phyloP scores from a whole-genome alignment of 2,888 invertebrate species.

The Smittia sp. region DNA sequence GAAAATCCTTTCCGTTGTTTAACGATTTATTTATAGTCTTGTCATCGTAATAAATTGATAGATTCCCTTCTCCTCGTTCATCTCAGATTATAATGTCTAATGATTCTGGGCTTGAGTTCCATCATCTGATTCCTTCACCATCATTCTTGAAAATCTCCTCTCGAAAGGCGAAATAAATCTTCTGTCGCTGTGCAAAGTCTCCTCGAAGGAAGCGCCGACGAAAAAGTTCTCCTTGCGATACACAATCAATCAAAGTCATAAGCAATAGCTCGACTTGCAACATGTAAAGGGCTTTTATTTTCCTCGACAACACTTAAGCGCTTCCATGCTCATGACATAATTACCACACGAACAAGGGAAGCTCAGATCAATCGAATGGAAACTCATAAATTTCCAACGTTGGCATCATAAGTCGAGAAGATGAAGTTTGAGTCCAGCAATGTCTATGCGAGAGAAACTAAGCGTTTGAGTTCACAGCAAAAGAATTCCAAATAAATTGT shows the following conservation, averaged over 20 bases:
- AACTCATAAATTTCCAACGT: constrained; percentile 2
- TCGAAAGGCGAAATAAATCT: constrained; percentile 6
- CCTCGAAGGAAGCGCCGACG: neutral
- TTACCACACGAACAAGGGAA: neutral
- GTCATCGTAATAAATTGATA: constrained; percentile 31
- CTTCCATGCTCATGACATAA: constrained; percentile 22
- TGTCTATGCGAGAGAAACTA: too few relatives aligned
- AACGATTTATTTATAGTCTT: constrained; percentile 10
- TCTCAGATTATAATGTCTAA: constrained; percentile 20
- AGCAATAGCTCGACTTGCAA: constrained; percentile 23
- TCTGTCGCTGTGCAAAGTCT: neutral
- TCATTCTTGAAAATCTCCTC: neutral
- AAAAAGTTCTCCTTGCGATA: constrained; percentile 1
- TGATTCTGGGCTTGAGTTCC: constrained; percentile 23
- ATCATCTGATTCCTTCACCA: constrained; percentile 14
- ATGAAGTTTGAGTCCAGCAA: too few relatives aligned
- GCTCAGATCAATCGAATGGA: constrained; percentile 18
- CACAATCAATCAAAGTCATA: constrained; percentile 41
- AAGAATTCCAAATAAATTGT: too few relatives aligned
- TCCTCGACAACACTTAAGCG: neutral
- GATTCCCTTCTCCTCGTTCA: neutral
- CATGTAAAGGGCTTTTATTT: constrained; percentile 24
- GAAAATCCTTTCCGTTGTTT: neutral
- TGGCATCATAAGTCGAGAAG: constrained; percentile 15
- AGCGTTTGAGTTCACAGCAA: too few relatives aligned